A percentile compares a stretch with the other conserved stretches of the same genome.
Evolutionary conservation across 2,113 vertebrate genomes (phyloP).

Genomic region (Mixornis gularis): DNA sequence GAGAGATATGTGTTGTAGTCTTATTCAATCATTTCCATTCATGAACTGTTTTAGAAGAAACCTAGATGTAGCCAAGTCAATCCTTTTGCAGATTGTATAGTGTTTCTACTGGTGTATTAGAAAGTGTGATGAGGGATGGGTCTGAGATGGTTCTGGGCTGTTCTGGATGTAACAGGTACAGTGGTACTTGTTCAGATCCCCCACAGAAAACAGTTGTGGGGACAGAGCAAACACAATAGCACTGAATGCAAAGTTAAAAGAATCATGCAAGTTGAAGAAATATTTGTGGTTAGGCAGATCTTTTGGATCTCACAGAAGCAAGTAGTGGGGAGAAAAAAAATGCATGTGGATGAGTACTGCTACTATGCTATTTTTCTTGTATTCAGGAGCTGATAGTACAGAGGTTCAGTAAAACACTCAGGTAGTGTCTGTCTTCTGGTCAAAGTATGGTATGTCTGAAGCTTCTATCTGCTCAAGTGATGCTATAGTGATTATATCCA

Average conservation of each 20-base stretch:
- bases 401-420: neutral
- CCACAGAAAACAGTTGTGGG: neutral
- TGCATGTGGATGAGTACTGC: neutral
- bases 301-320: neutral
- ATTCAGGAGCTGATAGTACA: neutral
- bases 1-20: neutral
- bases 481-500: neutral
- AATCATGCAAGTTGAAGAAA: neutral
- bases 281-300: neutral
- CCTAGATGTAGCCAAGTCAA: neutral
- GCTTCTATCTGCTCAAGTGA: neutral
- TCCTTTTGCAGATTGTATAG: neutral
- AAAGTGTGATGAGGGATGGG: neutral
- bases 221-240: neutral
- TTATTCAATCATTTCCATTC: neutral
- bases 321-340: neutral
- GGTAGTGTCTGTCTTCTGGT: neutral
- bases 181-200: neutral
- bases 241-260: neutral
- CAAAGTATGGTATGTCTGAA: neutral
- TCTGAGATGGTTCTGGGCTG: neutral
- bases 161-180: neutral
- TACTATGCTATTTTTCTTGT: neutral
- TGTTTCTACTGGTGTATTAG: neutral
- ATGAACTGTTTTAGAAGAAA: neutral